A percentile compares a stretch with the other conserved stretches of the same genome.
phyloP scores from a whole-genome alignment of 2,797 vertebrate genomes.

The Potorous gilbertii region DNA sequence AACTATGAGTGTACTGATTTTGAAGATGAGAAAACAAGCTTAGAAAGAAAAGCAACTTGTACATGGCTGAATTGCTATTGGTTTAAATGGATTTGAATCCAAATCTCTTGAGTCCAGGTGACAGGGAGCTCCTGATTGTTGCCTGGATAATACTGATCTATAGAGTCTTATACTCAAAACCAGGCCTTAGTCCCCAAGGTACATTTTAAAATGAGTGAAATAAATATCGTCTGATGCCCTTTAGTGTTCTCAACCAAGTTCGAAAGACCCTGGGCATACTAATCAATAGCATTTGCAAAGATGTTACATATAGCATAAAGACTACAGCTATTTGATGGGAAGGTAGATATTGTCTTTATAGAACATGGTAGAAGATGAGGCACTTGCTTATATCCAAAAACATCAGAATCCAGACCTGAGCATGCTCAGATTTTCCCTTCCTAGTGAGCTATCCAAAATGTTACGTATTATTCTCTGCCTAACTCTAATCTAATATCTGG shows the following conservation, averaged over 20 bases:
- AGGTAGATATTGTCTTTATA: background rate
- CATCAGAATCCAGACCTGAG: background rate
- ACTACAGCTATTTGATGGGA: background rate
- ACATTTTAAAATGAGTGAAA: background rate
- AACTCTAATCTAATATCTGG: background rate
- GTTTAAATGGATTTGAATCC: background rate
- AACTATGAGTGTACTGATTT: background rate
- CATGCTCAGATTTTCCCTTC: background rate
- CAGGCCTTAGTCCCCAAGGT: background rate
- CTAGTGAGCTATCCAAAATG: background rate
- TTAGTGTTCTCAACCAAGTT: background rate
- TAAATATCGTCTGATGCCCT: background rate
- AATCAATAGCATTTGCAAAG: background rate
- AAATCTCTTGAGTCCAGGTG: background rate
- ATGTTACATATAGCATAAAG: background rate
- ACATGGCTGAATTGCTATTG: background rate
- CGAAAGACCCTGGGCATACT: background rate
- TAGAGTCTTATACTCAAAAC: background rate
- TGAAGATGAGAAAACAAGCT: background rate
- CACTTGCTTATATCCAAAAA: background rate
- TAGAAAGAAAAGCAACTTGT: background rate
- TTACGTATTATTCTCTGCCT: background rate
- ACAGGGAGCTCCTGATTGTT: background rate
- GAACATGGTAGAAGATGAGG: background rate
- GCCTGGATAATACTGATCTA: background rate